phyloP scores from a whole-genome alignment of 2,113 vertebrate genomes.

The Callithrix jacchus region DNA sequence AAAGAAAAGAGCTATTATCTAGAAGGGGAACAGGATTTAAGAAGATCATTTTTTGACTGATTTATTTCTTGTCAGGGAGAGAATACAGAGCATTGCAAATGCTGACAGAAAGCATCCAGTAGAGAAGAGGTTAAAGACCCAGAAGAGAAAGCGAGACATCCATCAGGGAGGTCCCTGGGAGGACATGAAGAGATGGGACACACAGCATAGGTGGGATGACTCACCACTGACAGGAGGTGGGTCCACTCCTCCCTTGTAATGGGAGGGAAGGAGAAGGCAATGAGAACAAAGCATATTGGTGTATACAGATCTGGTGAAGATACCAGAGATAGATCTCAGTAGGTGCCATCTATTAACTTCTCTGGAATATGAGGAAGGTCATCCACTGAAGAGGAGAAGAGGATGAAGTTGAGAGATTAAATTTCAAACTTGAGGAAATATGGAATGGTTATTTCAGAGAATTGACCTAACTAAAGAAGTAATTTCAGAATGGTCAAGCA shows the following conservation, averaged over 20 bases:
- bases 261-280: background rate
- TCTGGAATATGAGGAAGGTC: background rate
- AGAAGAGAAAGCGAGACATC: background rate
- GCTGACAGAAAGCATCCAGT: background rate
- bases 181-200: background rate
- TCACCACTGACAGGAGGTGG: background rate
- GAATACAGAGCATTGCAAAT: background rate
- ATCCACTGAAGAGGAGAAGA: background rate
- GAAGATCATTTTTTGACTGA: background rate
- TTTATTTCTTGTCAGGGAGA: background rate
- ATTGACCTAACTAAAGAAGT: background rate
- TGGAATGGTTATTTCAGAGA: background rate
- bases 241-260: accelerated
- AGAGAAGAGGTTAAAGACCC: background rate
- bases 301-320: background rate
- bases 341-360: background rate
- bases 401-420: background rate
- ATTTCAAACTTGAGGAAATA: background rate
- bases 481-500: background rate
- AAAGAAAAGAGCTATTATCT: background rate
- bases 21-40: background rate
- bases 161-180: background rate
- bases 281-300: background rate
- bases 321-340: background rate
- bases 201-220: background rate